Percentiles rank a stretch among this genome's conserved stretches.
phyloP scores from a whole-genome alignment of 2,113 vertebrate species.

The Malaclemys terrapin region DNA sequence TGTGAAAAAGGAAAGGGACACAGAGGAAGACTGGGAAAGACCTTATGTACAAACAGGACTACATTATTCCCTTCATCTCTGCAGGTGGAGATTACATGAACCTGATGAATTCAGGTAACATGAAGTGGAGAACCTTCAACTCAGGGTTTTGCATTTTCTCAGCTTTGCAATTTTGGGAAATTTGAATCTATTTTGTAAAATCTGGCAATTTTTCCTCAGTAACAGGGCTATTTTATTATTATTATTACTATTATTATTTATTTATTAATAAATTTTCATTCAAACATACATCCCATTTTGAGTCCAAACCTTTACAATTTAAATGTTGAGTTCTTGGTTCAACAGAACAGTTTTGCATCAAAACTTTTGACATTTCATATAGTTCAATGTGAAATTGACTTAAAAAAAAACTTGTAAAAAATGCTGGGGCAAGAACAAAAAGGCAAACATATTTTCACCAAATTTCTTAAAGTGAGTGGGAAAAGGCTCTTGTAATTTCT shows the following conservation, averaged over 20 bases:
- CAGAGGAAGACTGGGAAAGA: neutral
- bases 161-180: neutral
- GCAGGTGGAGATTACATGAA: neutral
- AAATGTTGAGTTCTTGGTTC: neutral
- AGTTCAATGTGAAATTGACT: neutral
- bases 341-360: neutral
- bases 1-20: neutral
- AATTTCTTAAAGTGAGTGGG: neutral
- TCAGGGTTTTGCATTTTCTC: neutral
- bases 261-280: neutral
- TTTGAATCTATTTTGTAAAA: neutral
- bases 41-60: neutral
- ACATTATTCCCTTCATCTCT: neutral
- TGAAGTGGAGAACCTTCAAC: neutral
- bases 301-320: neutral
- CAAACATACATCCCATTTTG: neutral
- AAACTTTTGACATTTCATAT: neutral
- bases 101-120: neutral
- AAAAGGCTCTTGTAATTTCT: neutral
- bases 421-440: neutral
- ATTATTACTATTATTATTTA: neutral
- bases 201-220: neutral
- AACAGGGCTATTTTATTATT: neutral
- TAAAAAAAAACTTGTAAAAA: conserved; percentile 1
- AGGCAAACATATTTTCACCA: neutral